phyloP scores from a whole-genome alignment of 2,888 invertebrate species.

The Agrochola litura region DNA sequence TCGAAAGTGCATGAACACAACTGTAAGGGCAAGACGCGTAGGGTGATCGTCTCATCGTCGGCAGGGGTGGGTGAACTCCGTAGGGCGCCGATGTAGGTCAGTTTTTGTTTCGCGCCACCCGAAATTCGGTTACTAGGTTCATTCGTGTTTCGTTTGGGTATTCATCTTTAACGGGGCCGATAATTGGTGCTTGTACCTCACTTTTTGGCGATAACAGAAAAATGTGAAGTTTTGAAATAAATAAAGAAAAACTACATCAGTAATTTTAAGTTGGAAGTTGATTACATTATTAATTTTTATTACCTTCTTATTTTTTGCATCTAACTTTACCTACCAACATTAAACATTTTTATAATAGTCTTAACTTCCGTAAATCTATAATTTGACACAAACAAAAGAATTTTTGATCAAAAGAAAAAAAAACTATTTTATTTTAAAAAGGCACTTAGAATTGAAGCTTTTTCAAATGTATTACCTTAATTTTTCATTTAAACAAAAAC shows the following conservation, averaged over 20 bases:
- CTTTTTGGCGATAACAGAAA: slow-evolving; percentile 48
- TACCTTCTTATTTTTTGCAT: neutral
- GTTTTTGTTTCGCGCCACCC: slow-evolving; percentile 90
- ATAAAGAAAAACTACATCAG: slow-evolving; percentile 13
- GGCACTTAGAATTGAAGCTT: neutral
- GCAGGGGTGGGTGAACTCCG: slow-evolving; percentile 89
- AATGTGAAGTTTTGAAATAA: slow-evolving; percentile 25
- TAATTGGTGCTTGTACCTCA: slow-evolving; percentile 70
- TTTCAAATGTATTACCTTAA: fast-evolving
- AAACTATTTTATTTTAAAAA: neutral
- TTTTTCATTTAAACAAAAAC: neutral
- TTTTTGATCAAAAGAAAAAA: neutral
- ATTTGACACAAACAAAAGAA: neutral
- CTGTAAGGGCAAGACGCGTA: slow-evolving; percentile 84
- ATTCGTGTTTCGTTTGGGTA: slow-evolving; percentile 75
- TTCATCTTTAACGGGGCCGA: slow-evolving; percentile 71
- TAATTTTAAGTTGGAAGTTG: neutral
- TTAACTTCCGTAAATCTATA: neutral
- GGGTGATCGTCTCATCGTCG: slow-evolving; percentile 81
- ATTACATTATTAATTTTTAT: neutral
- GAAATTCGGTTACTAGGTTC: slow-evolving; percentile 90
- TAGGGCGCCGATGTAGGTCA: slow-evolving; percentile 90
- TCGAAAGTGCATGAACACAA: slow-evolving; percentile 80
- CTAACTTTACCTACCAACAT: neutral
- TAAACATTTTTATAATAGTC: no score